A percentile compares a stretch with the other conserved stretches of the same genome.
Conservation (phyloP, 2,113 vertebrate species). For the Corythaeola cristata region DNA sequence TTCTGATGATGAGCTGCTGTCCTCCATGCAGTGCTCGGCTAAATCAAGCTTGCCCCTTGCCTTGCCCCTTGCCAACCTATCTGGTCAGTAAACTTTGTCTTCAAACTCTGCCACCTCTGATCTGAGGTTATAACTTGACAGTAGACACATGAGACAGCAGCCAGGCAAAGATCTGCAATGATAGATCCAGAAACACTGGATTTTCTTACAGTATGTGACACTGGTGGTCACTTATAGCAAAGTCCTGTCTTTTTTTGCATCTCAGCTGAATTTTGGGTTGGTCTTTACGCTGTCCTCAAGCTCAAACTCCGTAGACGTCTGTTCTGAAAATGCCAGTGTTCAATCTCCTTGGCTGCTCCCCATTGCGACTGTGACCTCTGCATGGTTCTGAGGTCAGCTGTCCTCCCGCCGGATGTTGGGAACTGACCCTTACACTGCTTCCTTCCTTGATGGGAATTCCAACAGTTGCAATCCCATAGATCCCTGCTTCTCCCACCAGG, state of each 20-base stretch:
- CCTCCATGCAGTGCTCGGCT: fast-evolving
- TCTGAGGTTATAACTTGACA: background rate
- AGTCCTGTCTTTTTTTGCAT: background rate
- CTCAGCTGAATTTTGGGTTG: background rate
- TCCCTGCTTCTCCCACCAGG: background rate
- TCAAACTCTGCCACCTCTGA: background rate
- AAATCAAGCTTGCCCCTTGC: background rate
- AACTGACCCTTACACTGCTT: background rate
- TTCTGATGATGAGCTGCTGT: background rate
- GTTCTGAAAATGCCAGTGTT: background rate
- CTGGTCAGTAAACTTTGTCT: background rate
- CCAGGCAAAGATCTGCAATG: background rate
- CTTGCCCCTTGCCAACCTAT: background rate
- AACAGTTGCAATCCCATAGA: background rate
- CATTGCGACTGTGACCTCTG: background rate
- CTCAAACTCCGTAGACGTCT: background rate
- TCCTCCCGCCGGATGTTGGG: background rate
- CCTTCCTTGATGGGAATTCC: background rate
- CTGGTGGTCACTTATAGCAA: background rate
- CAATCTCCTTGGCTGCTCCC: background rate
- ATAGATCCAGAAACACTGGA: background rate
- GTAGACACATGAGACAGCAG: background rate
- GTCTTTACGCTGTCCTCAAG: background rate
- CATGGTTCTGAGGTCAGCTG: background rate
- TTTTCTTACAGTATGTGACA: background rate